Conservation (phyloP, 2,113 vertebrate species). For the Leptosomus discolor region DNA sequence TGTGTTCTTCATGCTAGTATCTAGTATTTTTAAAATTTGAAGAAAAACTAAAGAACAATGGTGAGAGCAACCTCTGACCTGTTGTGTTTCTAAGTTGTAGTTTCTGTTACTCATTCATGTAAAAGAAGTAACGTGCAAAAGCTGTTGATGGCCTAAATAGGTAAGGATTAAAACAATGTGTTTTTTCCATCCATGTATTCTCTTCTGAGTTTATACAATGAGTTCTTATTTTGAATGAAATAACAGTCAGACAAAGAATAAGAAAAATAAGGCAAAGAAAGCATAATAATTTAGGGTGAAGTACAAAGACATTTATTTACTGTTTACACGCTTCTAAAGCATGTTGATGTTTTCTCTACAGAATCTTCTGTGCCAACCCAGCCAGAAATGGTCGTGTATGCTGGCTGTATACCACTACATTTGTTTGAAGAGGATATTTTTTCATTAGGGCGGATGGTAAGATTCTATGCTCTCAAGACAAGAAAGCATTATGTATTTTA, state of each 20-base stretch:
- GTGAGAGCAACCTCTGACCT: not conserved
- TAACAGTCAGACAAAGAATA: not conserved
- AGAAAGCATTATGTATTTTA: not conserved
- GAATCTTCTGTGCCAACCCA: constrained; percentile 19
- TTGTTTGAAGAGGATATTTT: constrained; percentile 77
- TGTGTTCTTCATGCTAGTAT: not conserved
- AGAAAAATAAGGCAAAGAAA: not conserved
- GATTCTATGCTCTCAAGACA: not conserved
- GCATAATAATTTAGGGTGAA: not conserved
- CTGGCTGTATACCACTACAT: constrained; percentile 77
- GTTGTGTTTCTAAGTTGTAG: not conserved
- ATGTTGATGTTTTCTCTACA: constrained; percentile 41
- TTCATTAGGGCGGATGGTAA: constrained; percentile 82
- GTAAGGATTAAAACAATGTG: not conserved
- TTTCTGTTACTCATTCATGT: not conserved
- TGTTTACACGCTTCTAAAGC: not conserved
- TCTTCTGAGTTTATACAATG: not conserved
- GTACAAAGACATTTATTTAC: not conserved
- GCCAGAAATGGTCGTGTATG: constrained; percentile 78
- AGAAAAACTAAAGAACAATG: not conserved
- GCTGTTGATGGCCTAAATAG: not conserved
- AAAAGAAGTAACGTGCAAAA: not conserved
- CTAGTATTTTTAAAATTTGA: not conserved
- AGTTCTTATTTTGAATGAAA: not conserved
- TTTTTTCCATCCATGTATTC: not conserved